Evolutionary conservation across 2,797 vertebrate genomes (phyloP), one percentile per base, ranked within the genome.

Genomic region (Yasuhikotakia modesta): DNA sequence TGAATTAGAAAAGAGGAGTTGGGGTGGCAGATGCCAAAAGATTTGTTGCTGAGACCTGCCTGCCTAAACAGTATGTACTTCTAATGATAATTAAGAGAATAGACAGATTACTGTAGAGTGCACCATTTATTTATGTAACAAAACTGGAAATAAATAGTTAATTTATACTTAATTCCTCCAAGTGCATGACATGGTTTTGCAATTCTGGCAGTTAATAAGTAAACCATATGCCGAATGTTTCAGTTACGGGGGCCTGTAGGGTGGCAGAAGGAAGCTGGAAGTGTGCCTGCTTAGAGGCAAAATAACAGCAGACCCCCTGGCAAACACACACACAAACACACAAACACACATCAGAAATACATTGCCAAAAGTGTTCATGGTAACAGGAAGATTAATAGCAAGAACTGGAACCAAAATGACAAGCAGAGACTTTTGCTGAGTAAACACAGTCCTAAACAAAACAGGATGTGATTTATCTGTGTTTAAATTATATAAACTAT

Each of bases 241-340:
- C 70, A 76, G 70, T 75, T 75, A 19, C 63, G 30, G 85, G 85
- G 53, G 64, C 79, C 52, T 87, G 87, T n/a, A 91, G 86, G 55
- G 90, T 82, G 81, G 90, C 86, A 76, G 86, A 71, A 65, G 89
- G 88, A 73, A 88, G 87, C 53, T 92, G 93, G 79, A 93, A 53
- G 91, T 87, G 57, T 87, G 85, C 81, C 93, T 90, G 70, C 83
- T 87, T 0, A 85, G 24, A 78, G 80, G 70, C 69, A 76, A 48
- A 63, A 65, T 70, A 83, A 81, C 71, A 83, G 81, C 57, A 80
- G 77, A 32, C 74, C 70, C 64, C 61, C 71, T 81, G 82, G 12
- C 10, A 65, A 13, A 27, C 58, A 27, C 21, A 30, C 16, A 35
- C 24, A 67, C 53, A 76, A 53, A 72, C 32, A 10, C n/a, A 43